Percentiles rank a stretch among this genome's conserved stretches.
These are phyloP conservation scores for Lepisosteus oculatus DNA, from an alignment of 2,113 vertebrate species.

Conservation along the genomic window DNA sequence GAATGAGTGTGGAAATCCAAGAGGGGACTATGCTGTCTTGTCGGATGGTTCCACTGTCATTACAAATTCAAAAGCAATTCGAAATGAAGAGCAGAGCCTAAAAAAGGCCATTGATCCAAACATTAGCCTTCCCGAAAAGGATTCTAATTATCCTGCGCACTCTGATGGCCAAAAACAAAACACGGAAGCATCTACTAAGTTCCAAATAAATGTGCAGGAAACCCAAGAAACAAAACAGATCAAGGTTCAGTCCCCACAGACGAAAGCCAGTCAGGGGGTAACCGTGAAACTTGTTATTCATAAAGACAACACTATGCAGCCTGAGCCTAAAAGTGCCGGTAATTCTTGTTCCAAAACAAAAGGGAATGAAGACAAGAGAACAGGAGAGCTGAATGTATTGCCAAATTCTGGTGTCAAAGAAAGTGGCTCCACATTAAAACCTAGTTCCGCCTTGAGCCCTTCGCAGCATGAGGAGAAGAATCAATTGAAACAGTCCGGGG, in stretches of 20 bases:
- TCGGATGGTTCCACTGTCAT: slow-evolving; percentile 25
- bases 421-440: not conserved
- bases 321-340: not conserved
- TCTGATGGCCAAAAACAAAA: not conserved
- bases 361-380: not conserved
- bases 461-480: slow-evolving; percentile 6
- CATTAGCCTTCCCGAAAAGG: not conserved
- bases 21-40: slow-evolving; percentile 7
- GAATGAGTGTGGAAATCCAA: not conserved
- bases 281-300: not conserved
- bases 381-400: not conserved
- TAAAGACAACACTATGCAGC: not conserved
- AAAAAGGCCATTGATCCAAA: slow-evolving; percentile 7
- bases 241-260: not conserved
- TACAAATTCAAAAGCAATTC: slow-evolving; percentile 24
- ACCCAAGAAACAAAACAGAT: not conserved
- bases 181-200: not conserved
- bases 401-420: not conserved
- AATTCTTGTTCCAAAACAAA: not conserved
- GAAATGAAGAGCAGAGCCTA: slow-evolving; percentile 22
- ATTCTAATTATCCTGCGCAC: not conserved
- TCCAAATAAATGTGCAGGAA: slow-evolving; percentile 1
- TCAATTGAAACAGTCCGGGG: not conserved
- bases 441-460: not conserved
- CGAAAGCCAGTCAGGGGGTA: not conserved